Percentiles rank a stretch among this genome's conserved stretches.
phyloP scores from a whole-genome alignment of 92 coral and sea anemone species.

The Umimayanthus chanpuru region DNA sequence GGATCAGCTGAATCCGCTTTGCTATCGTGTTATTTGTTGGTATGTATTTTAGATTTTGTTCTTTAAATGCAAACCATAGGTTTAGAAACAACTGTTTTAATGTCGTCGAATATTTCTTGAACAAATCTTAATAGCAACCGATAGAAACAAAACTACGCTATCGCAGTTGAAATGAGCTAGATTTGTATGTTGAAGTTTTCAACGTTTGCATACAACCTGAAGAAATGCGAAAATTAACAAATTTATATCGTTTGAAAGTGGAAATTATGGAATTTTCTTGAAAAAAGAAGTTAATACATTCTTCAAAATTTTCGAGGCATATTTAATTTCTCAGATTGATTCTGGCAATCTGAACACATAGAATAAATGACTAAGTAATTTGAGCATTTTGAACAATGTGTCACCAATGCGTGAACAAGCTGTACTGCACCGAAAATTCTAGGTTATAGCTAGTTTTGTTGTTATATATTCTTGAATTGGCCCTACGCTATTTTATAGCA shows the following conservation, averaged over 20 bases:
- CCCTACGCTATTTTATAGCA: neutral
- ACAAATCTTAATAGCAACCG: neutral
- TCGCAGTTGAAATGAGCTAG: neutral
- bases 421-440: too few relatives aligned
- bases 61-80: neutral
- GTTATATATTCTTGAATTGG: neutral
- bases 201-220: neutral
- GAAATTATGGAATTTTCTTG: neutral
- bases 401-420: neutral
- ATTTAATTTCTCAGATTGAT: too few relatives aligned
- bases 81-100: too few relatives aligned
- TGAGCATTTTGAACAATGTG: neutral
- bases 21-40: neutral
- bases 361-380: neutral
- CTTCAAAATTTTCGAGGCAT: neutral
- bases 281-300: neutral
- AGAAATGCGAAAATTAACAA: too few relatives aligned
- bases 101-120: neutral
- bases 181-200: neutral
- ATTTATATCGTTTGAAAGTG: neutral
- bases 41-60: neutral
- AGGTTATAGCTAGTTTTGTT: too few relatives aligned
- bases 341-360: neutral
- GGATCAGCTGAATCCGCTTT: neutral
- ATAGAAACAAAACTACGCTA: neutral